Evolutionary conservation across 2,113 vertebrate species (phyloP).

Genomic region (Cromileptes altivelis): DNA sequence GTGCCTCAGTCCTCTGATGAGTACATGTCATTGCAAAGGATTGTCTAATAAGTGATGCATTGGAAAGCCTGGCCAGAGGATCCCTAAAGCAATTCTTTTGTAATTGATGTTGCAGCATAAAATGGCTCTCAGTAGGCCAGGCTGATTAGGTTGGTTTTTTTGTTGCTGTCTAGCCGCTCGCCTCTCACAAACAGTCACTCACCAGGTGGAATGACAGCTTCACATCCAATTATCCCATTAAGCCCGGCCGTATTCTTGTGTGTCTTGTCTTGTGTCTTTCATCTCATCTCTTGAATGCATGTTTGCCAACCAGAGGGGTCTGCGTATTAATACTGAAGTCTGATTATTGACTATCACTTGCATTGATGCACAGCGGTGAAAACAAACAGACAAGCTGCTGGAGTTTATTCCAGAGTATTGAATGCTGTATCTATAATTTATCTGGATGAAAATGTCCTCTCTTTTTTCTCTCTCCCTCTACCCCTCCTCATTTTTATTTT

Average conservation of each 20-base stretch:
- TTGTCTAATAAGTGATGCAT: conserved; percentile 80
- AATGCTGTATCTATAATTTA: conserved; percentile 33
- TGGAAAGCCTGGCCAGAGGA: conserved; percentile 72
- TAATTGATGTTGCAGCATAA: conserved; percentile 81
- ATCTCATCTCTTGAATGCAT: conserved; percentile 22
- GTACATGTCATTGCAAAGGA: conserved; percentile 79
- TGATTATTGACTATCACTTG: conserved; percentile 27
- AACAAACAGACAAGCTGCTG: conserved; percentile 28
- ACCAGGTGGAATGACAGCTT: conserved; percentile 71
- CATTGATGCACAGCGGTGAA: conserved; percentile 17
- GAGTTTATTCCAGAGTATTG: conserved; percentile 17
- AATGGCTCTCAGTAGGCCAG: conserved; percentile 74
- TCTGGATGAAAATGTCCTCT: not conserved
- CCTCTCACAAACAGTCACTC: conserved; percentile 61
- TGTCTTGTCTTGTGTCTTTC: conserved; percentile 29
- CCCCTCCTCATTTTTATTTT: conserved; percentile 32
- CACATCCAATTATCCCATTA: conserved; percentile 77
- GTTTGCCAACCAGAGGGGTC: not conserved
- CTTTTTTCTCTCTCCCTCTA: not conserved
- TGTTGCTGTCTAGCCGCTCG: conserved; percentile 60
- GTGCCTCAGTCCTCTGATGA: conserved; percentile 77
- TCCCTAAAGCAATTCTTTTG: conserved; percentile 81
- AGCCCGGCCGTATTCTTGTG: conserved; percentile 31
- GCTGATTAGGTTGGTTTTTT: conserved; percentile 75
- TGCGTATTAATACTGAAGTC: conserved; percentile 25